phyloP scores from a whole-genome alignment of 2,113 vertebrate genomes.

The Urocolius indicus region DNA sequence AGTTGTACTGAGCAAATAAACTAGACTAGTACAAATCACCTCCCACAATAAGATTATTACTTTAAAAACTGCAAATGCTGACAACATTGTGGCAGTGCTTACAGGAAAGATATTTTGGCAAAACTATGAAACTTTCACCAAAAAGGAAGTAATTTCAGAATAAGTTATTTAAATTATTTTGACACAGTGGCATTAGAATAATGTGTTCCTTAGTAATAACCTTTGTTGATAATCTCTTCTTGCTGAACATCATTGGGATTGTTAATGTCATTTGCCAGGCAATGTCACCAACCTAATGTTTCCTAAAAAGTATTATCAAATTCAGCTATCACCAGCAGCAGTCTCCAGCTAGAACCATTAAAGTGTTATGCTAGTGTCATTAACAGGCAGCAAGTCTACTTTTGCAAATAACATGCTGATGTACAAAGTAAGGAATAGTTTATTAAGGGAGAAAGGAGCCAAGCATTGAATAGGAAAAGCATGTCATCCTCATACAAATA shows the following conservation, averaged over 20 bases:
- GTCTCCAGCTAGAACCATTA: background rate
- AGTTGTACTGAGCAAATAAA: background rate
- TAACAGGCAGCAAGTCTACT: background rate
- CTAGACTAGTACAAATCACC: background rate
- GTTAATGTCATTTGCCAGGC: background rate
- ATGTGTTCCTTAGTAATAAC: background rate
- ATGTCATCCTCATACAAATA: background rate
- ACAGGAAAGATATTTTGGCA: background rate
- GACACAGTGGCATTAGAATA: background rate
- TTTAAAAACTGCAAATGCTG: background rate
- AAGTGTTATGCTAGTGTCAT: background rate
- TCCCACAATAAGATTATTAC: background rate
- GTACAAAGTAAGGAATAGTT: background rate
- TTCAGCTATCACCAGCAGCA: background rate
- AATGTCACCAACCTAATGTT: background rate
- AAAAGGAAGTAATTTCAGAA: background rate
- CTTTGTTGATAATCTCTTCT: background rate
- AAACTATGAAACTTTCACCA: background rate
- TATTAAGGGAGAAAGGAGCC: background rate
- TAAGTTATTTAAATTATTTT: background rate
- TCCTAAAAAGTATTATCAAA: background rate
- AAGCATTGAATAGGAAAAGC: background rate
- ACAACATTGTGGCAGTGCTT: background rate
- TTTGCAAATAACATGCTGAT: background rate
- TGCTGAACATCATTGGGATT: fast-evolving